phyloP scores from a whole-genome alignment of 64 coral and sea anemone genomes.

The Platygyra sinensis region DNA sequence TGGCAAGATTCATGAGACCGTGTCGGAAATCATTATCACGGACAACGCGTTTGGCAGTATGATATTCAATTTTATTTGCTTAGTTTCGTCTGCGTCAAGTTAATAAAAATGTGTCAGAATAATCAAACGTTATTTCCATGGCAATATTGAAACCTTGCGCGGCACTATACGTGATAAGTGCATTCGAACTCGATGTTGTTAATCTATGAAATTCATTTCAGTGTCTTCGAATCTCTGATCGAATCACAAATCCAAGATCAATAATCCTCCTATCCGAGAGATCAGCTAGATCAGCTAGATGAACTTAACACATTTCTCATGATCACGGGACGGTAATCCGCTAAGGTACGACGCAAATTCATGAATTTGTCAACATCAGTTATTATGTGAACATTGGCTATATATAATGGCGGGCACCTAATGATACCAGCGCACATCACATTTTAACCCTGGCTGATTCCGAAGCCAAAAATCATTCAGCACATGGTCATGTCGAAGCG shows the following conservation, averaged over 20 bases:
- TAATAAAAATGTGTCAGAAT: conserved; percentile 37
- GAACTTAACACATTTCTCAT: no score
- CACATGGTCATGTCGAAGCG: no score
- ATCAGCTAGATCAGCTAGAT: not conserved
- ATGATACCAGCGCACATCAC: no score
- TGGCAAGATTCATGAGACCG: not conserved
- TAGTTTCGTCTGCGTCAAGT: conserved; percentile 13
- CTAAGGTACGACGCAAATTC: not conserved
- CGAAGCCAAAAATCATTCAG: no score
- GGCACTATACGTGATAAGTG: not conserved
- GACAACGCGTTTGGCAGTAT: conserved; percentile 12
- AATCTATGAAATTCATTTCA: not conserved
- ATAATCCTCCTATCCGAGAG: not conserved
- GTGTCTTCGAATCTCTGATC: not conserved
- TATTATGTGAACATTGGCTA: no score
- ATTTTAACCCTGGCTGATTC: no score
- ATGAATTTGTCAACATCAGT: not conserved
- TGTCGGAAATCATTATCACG: not conserved
- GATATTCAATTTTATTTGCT: conserved; percentile 30
- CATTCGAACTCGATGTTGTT: not conserved
- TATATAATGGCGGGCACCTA: no score
- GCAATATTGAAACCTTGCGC: not conserved
- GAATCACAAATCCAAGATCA: not conserved
- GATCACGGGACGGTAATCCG: no score
- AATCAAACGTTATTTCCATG: conserved; percentile 32